Conservation (phyloP, 2,888 invertebrate genomes). For the Idaea aversata region DNA sequence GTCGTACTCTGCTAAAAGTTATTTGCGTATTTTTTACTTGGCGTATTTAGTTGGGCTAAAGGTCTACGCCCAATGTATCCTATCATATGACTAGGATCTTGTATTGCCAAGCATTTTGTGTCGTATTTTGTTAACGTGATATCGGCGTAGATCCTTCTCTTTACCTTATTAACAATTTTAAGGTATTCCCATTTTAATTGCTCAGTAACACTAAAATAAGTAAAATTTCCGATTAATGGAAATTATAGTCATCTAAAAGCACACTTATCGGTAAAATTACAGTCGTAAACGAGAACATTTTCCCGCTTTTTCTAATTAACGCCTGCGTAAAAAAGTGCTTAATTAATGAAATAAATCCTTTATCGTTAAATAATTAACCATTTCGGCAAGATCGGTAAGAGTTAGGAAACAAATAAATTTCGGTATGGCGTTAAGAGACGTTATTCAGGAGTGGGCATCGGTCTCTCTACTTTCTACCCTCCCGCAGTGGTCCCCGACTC, state of each 20-base stretch:
- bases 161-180: not conserved
- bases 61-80: not conserved
- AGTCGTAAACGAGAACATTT: not conserved
- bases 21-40: slow-evolving; percentile 44
- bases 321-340: slow-evolving; percentile 1
- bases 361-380: slow-evolving; percentile 20
- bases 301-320: slow-evolving; percentile 3
- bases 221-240: not conserved
- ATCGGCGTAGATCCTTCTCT: no score
- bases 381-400: slow-evolving; percentile 22
- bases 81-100: not conserved
- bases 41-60: slow-evolving; percentile 7
- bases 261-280: not conserved
- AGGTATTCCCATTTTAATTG: not conserved
- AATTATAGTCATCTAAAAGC: not conserved
- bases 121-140: no score
- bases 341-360: slow-evolving; percentile 5
- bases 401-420: slow-evolving; percentile 35
- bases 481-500: slow-evolving; percentile 54
- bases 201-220: not conserved
- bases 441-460: slow-evolving; percentile 32
- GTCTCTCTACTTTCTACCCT: slow-evolving; percentile 13
- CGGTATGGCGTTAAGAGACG: slow-evolving; percentile 34
- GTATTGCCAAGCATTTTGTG: no score
- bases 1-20: slow-evolving; percentile 57